Percentiles rank a stretch among this genome's conserved stretches.
Evolutionary conservation across 92 coral and sea anemone genomes (phyloP).

Genomic region (Isaurus tuberculatus): DNA sequence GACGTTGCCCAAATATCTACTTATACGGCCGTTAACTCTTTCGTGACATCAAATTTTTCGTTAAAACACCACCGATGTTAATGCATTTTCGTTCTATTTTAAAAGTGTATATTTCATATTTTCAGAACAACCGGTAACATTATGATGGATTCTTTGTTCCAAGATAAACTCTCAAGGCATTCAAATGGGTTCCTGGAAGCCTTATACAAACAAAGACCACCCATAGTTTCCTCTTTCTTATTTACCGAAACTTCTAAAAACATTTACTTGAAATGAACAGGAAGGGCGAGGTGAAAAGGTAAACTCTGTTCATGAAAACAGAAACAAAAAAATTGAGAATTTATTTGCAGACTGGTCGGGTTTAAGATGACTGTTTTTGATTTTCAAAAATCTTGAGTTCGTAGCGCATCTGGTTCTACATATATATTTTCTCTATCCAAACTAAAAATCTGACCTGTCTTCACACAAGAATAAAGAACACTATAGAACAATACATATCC

Average conservation of each 20-base stretch:
- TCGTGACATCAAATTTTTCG: neutral
- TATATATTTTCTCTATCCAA: neutral
- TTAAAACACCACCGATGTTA: neutral
- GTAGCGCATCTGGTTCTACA: neutral
- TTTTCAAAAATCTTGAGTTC: neutral
- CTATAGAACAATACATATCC: neutral
- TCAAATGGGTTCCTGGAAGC: slow-evolving; percentile 30
- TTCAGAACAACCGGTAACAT: slow-evolving; percentile 31
- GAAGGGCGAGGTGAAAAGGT: slow-evolving; percentile 66
- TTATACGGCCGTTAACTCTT: neutral
- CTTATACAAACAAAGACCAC: slow-evolving; percentile 72
- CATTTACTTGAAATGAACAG: slow-evolving; percentile 54
- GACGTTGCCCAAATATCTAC: neutral
- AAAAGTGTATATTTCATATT: neutral
- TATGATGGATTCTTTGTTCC: slow-evolving; percentile 41
- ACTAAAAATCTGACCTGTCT: slow-evolving; percentile 25
- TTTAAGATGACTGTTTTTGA: neutral
- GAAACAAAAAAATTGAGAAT: neutral
- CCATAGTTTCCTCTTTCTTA: slow-evolving; percentile 57
- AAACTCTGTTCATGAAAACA: slow-evolving; percentile 12
- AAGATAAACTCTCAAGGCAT: slow-evolving; percentile 31
- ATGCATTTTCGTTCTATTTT: neutral
- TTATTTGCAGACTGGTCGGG: neutral
- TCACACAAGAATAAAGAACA: neutral
- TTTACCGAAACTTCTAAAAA: slow-evolving; percentile 56